Evolutionary conservation across 2,797 vertebrate genomes (phyloP), one percentile per base, ranked within the genome.

Genomic region (Takifugu rubripes): DNA sequence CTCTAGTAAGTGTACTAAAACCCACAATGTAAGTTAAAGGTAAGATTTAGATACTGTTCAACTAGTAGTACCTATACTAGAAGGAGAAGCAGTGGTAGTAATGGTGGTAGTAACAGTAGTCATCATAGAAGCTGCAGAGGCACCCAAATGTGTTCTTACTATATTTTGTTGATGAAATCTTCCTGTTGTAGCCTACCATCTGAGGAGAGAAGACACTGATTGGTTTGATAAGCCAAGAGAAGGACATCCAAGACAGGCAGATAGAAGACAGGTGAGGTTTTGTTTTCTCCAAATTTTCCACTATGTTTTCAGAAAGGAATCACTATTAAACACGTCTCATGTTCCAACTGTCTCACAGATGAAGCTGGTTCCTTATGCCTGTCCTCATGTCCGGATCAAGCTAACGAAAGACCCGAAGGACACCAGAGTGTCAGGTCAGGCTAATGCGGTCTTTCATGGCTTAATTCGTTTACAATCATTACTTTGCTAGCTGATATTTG

Each of bases 161-260:
- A 40, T 40, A 11, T 40, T 46, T 46, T 46, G 44, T 17, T 46
- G 6, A n/a, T n/a, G 17, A 21, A 46, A 46, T 10, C 10, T 14
- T 40, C 36, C 36, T 40, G 36, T 40, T 40, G 36, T 92, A 99
- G 98, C 98, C 74, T 99, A 99, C 72, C 96, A 99, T 59, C 91
- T 99, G 58, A 94, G 97, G 66, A 94, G 93, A 70, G 98, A 99
- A 83, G 97, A 99, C 90, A 99, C 97, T 14, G 97, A 99, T 88
- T 99, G 98, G 97, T 99, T 99, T 91, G 98, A 99, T 88, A 99
- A 99, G 82, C 98, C 98, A 77, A 93, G 94, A 54, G 96, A 97
- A 52, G 93, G 92, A 52, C 93, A 93, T 61, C 85, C 79, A 68
- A 93, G 92, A 55, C 84, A 85, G 54, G 84, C 90, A 45, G 94